Percentiles rank a stretch among this genome's conserved stretches.
Evolutionary conservation across 2,113 vertebrate genomes (phyloP).

Genomic region (Onychostruthus taczanowskii): DNA sequence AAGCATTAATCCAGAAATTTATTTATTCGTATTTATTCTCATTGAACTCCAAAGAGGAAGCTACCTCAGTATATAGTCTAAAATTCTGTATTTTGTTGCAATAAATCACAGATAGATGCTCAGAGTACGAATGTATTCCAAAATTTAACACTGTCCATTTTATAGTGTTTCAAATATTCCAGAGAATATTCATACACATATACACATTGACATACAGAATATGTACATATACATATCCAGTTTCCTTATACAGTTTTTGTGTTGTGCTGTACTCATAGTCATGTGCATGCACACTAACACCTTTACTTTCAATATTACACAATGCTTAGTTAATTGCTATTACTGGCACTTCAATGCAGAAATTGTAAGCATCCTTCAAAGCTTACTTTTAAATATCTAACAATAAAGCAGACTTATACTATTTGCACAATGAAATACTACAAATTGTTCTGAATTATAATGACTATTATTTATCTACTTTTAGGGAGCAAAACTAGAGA

Average conservation of each 20-base stretch:
- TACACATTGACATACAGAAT: background rate
- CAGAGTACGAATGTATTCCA: background rate
- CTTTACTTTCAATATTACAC: background rate
- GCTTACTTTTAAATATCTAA: conserved; percentile 14
- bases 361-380: conserved; percentile 44
- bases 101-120: background rate
- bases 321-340: background rate
- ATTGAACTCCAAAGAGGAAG: background rate
- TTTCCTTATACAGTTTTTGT: background rate
- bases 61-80: background rate
- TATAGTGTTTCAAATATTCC: background rate
- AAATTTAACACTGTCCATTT: background rate
- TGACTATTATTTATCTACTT: conserved; percentile 70
- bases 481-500: conserved; percentile 73
- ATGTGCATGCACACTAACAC: background rate
- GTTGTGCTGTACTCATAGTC: background rate
- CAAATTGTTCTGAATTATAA: conserved; percentile 71
- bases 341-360: conserved; percentile 6
- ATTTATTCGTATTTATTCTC: background rate
- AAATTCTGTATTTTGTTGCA: background rate
- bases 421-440: conserved; percentile 63
- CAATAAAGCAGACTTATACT: conserved; percentile 52
- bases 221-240: background rate
- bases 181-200: background rate
- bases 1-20: background rate